Evolutionary conservation across 2,888 invertebrate genomes (phyloP).

Genomic region (Bombylius major): DNA sequence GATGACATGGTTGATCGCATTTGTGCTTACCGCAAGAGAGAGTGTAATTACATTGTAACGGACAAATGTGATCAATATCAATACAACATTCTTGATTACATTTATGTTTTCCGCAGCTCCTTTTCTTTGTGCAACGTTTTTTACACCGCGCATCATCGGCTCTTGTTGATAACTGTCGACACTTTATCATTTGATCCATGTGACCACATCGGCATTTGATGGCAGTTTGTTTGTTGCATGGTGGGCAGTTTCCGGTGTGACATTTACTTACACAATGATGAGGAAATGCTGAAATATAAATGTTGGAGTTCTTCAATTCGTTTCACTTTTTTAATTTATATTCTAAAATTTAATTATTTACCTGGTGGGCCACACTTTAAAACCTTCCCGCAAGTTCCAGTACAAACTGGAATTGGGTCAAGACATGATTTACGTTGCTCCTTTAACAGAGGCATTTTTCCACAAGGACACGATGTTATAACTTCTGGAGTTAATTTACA

Average conservation of each 20-base stretch:
- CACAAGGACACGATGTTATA: slow-evolving; percentile 64
- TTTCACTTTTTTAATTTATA: slow-evolving; percentile 12
- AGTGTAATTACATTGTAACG: slow-evolving; percentile 64
- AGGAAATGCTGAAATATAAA: slow-evolving; percentile 35
- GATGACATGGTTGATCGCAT: slow-evolving; percentile 82
- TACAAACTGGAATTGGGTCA: slow-evolving; percentile 74
- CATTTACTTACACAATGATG: slow-evolving; percentile 51
- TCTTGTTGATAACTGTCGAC: slow-evolving; percentile 54
- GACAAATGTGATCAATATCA: slow-evolving; percentile 74
- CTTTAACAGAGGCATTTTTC: slow-evolving; percentile 42
- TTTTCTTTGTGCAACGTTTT: slow-evolving; percentile 79
- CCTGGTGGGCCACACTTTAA: slow-evolving; percentile 58
- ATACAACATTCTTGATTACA: slow-evolving; percentile 86
- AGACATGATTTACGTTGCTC: slow-evolving; percentile 53
- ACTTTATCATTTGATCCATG: slow-evolving; percentile 68
- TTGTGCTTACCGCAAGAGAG: slow-evolving; percentile 80
- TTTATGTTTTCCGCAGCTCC: slow-evolving; percentile 77
- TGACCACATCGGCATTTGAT: slow-evolving; percentile 77
- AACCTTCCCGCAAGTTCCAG: slow-evolving; percentile 50
- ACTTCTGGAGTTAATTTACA: slow-evolving; percentile 50
- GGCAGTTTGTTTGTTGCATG: slow-evolving; percentile 60
- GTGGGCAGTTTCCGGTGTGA: slow-evolving; percentile 63
- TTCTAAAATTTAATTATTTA: slow-evolving; percentile 15
- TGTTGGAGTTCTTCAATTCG: background rate
- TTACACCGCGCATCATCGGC: slow-evolving; percentile 71